phyloP scores from a whole-genome alignment of 1,140 invertebrate genomes.

The Theocolax elegans region DNA sequence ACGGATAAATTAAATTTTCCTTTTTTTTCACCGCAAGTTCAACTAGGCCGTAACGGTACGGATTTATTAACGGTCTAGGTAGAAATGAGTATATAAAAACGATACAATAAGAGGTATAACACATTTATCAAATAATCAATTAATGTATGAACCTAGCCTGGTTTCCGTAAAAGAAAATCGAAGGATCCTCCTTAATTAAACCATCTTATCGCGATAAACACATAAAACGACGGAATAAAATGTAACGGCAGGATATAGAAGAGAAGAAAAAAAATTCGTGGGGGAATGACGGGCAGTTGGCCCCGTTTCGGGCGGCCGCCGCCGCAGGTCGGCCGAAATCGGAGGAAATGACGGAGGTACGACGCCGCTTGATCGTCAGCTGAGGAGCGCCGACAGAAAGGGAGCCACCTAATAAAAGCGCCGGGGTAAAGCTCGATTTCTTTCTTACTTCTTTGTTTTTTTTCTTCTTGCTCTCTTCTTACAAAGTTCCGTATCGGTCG shows the following conservation, averaged over 20 bases:
- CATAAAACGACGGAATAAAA: slow-evolving; percentile 1
- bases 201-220: not conserved
- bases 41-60: too few relatives aligned
- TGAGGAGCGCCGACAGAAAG: not conserved
- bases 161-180: not conserved
- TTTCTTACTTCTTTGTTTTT: not conserved
- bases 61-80: too few relatives aligned
- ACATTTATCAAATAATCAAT: not conserved
- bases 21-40: too few relatives aligned
- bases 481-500: too few relatives aligned
- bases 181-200: not conserved
- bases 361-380: not conserved
- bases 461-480: not conserved
- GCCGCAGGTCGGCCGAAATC: not conserved
- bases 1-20: too few relatives aligned
- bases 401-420: slow-evolving; percentile 8
- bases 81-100: too few relatives aligned
- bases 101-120: too few relatives aligned
- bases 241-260: not conserved
- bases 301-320: not conserved
- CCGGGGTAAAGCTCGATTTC: not conserved
- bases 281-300: not conserved
- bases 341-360: slow-evolving; percentile 2
- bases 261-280: not conserved
- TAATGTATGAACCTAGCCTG: not conserved